Conservation (phyloP, 1,140 invertebrate species). For the Caenorhabditis inopinata region DNA sequence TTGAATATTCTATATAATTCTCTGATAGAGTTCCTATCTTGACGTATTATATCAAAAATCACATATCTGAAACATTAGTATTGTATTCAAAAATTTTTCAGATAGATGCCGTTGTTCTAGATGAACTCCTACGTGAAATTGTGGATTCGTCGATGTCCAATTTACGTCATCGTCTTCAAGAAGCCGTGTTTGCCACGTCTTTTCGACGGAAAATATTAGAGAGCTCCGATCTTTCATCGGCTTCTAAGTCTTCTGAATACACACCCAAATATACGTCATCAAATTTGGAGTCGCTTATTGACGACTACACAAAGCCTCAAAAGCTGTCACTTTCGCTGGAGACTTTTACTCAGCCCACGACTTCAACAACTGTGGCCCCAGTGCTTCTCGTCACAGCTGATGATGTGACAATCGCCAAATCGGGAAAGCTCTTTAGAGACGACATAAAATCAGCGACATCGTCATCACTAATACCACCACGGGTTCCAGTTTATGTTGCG, state of each 20-base stretch:
- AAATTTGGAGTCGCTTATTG: not conserved
- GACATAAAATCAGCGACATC: too few relatives aligned
- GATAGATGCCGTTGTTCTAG: not conserved
- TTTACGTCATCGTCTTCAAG: not conserved
- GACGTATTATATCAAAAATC: too few relatives aligned
- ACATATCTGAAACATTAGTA: too few relatives aligned
- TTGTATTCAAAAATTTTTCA: not conserved
- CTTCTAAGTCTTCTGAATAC: not conserved
- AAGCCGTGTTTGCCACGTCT: slow-evolving; percentile 13
- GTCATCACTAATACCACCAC: not conserved
- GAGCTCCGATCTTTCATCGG: not conserved
- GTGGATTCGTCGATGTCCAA: slow-evolving; percentile 1
- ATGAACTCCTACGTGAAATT: not conserved
- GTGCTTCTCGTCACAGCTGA: not conserved
- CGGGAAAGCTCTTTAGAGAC: not conserved
- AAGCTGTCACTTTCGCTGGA: not conserved
- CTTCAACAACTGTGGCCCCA: not conserved
- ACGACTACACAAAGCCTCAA: not conserved
- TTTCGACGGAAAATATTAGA: not conserved
- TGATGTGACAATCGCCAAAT: not conserved
- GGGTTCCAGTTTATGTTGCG: not conserved
- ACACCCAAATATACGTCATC: too few relatives aligned
- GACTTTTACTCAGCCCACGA: not conserved
- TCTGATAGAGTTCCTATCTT: too few relatives aligned
- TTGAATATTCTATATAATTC: too few relatives aligned